A percentile compares a stretch with the other conserved stretches of the same genome.
phyloP scores from a whole-genome alignment of 2,888 invertebrate genomes.

The Andrena marginata region DNA sequence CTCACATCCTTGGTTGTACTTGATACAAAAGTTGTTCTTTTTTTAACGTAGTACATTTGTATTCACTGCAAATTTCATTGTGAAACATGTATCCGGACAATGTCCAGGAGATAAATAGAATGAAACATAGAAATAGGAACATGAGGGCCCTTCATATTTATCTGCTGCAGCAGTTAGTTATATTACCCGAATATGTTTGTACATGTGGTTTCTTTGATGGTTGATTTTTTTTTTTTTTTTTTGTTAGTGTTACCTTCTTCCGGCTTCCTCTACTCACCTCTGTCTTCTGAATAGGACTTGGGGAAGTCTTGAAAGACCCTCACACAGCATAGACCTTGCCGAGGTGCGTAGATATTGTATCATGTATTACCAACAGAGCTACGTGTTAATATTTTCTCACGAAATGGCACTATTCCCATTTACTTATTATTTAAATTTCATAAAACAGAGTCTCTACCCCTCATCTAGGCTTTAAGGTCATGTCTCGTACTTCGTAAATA shows the following conservation, averaged over 20 bases:
- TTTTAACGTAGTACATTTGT: constrained; percentile 46
- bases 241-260: constrained; percentile 83
- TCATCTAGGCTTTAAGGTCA: constrained; percentile 62
- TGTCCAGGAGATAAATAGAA: constrained; percentile 49
- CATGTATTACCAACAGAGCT: constrained; percentile 86
- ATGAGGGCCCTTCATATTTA: constrained; percentile 68
- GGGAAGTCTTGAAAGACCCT: constrained; percentile 85
- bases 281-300: constrained; percentile 84
- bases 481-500: constrained; percentile 36
- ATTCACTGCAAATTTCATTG: constrained; percentile 31
- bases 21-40: constrained; percentile 63
- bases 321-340: constrained; percentile 85
- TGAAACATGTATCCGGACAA: constrained; percentile 31
- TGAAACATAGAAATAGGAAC: constrained; percentile 57
- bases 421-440: constrained; percentile 81
- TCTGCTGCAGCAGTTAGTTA: constrained; percentile 70
- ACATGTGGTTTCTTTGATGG: constrained; percentile 74
- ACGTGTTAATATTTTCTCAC: constrained; percentile 85
- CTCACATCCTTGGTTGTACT: constrained; percentile 70
- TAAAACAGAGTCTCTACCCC: constrained; percentile 69
- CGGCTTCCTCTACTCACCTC: constrained; percentile 84
- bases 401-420: constrained; percentile 85
- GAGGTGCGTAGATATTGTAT: constrained; percentile 85
- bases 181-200: constrained; percentile 69
- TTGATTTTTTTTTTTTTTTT: constrained; percentile 76